Conservation (phyloP, 2,797 vertebrate species). For the Champsocephalus gunnari region DNA sequence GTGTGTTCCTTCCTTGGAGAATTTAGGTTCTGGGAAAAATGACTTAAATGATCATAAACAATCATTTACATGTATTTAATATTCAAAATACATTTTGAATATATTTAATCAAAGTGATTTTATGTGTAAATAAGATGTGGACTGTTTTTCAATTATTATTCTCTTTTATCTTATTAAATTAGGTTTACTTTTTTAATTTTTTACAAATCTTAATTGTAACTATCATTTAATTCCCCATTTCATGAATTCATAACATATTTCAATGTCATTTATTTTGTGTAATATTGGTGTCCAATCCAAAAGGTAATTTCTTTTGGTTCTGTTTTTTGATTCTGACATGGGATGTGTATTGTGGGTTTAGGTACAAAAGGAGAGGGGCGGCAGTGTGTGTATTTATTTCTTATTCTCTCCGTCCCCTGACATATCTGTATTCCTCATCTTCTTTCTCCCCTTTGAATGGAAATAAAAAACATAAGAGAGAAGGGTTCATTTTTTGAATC, state of each 20-base stretch:
- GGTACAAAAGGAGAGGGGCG: slow-evolving; percentile 26
- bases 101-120: not conserved
- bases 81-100: not conserved
- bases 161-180: not conserved
- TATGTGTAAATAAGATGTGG: not conserved
- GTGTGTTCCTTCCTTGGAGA: not conserved
- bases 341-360: slow-evolving; percentile 36
- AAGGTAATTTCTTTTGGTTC: slow-evolving; percentile 37
- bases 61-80: not conserved
- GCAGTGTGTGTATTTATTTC: slow-evolving; percentile 68
- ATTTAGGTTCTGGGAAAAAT: slow-evolving; percentile 1
- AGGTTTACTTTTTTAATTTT: not conserved
- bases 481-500: slow-evolving; percentile 46
- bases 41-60: not conserved
- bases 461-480: slow-evolving; percentile 54
- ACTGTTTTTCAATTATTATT: not conserved
- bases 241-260: not conserved
- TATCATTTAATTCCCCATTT: not conserved
- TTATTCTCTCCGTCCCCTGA: slow-evolving; percentile 63
- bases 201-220: not conserved
- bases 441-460: slow-evolving; percentile 66
- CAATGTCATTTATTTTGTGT: not conserved
- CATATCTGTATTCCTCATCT: slow-evolving; percentile 71
- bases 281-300: slow-evolving; percentile 21
- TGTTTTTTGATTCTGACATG: slow-evolving; percentile 37